Percentiles rank a stretch among this genome's conserved stretches.
These are phyloP conservation scores for Vulpes lagopus DNA, from an alignment of 2,113 vertebrate genomes.

Conservation along the genomic window DNA sequence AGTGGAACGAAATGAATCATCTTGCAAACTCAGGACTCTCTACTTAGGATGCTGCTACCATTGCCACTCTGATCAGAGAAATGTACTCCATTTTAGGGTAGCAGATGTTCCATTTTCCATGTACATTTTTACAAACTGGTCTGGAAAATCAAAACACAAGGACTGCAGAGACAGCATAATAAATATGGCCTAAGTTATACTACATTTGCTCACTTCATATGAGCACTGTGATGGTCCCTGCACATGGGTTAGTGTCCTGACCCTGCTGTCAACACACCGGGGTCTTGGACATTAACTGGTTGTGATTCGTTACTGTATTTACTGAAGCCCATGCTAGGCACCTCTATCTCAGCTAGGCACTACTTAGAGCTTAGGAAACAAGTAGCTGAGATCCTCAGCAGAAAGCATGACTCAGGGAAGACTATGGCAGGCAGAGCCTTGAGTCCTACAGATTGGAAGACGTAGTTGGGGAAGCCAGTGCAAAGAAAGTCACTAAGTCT, in stretches of 20 bases:
- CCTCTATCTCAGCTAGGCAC: neutral
- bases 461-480: neutral
- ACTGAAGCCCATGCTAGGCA: neutral
- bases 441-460: neutral
- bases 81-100: neutral
- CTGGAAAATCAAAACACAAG: neutral
- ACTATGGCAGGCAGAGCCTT: neutral
- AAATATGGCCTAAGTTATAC: neutral
- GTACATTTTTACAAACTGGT: neutral
- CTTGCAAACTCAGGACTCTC: neutral
- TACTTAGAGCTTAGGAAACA: conserved; percentile 26
- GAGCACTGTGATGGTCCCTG: neutral
- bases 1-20: neutral
- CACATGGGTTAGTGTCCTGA: neutral
- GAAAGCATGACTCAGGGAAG: neutral
- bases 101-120: neutral
- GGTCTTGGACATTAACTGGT: neutral
- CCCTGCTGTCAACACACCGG: neutral
- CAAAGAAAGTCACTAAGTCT: neutral
- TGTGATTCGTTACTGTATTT: neutral
- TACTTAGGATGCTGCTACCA: neutral
- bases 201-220: neutral
- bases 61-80: neutral
- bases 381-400: neutral
- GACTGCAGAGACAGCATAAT: neutral